phyloP scores from a whole-genome alignment of 2,113 vertebrate species.

The Callionymus lyra region DNA sequence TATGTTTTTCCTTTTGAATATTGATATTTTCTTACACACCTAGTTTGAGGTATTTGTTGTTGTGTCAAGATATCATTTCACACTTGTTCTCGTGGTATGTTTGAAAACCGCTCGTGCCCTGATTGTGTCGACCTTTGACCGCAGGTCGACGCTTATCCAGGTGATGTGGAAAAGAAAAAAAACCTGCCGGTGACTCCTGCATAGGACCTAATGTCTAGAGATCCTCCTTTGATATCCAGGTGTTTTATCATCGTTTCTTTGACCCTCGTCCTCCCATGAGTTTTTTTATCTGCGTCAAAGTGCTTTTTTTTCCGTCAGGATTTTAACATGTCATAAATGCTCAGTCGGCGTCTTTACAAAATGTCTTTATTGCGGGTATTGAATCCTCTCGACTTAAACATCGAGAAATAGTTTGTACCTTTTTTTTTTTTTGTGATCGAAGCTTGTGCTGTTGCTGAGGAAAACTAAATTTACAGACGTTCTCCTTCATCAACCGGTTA shows the following conservation, averaged over 20 bases:
- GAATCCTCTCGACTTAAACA: slow-evolving; percentile 31
- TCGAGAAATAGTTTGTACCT: slow-evolving; percentile 26
- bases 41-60: no score
- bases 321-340: slow-evolving; percentile 48
- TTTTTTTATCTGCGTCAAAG: slow-evolving; percentile 48
- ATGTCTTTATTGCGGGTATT: slow-evolving; percentile 33
- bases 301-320: slow-evolving; percentile 37
- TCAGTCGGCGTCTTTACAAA: slow-evolving; percentile 42
- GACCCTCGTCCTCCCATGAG: slow-evolving; percentile 61
- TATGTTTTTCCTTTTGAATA: no score
- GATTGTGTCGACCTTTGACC: not conserved
- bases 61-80: no score
- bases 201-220: slow-evolving; percentile 75
- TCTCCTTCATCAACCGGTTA: no score
- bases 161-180: slow-evolving; percentile 64
- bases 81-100: no score
- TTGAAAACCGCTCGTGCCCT: no score
- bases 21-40: no score
- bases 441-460: no score
- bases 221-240: slow-evolving; percentile 69
- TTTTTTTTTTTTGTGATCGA: no score
- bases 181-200: slow-evolving; percentile 50
- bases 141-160: slow-evolving; percentile 72
- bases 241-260: slow-evolving; percentile 60
- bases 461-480: no score